Evolutionary conservation across 2,888 invertebrate species (phyloP).

Genomic region (Clivina fossor): DNA sequence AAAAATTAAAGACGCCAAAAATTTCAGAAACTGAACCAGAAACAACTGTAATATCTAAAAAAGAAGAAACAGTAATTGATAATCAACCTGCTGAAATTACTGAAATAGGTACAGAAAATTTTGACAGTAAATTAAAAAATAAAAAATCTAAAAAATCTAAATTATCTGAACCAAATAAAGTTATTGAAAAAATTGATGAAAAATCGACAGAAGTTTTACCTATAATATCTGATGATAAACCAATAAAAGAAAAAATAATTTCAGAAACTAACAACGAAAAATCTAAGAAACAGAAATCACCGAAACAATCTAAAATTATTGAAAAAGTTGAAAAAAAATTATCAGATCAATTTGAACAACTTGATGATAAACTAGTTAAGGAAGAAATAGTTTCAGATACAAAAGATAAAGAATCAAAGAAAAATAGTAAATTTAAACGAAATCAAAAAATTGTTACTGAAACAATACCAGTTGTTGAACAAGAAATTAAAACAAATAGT

Average conservation of each 20-base stretch:
- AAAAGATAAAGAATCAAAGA: constrained; percentile 20
- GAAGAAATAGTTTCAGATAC: neutral
- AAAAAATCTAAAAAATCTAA: constrained; percentile 30
- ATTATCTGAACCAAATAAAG: constrained; percentile 19
- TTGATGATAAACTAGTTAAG: neutral
- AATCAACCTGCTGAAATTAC: too few species aligned
- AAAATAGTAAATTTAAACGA: too few species aligned
- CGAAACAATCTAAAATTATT: constrained; percentile 8
- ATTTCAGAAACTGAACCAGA: constrained; percentile 40
- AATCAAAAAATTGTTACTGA: too few species aligned
- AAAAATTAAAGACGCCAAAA: constrained; percentile 40
- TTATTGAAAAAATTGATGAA: constrained; percentile 30
- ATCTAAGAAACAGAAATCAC: neutral
- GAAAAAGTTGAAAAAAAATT: constrained; percentile 13
- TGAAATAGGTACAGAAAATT: too few species aligned
- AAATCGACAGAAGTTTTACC: neutral
- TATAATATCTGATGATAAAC: neutral
- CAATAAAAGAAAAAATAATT: neutral
- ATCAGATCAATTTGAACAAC: neutral
- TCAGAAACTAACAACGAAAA: neutral
- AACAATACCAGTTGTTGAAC: too few species aligned
- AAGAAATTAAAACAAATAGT: too few species aligned
- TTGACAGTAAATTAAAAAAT: constrained; percentile 29
- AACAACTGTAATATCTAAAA: too few species aligned
- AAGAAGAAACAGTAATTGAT: too few species aligned